These are phyloP conservation scores for Agriopis leucophaearia DNA, from an alignment of 2,888 invertebrate species.

Conservation along the genomic window DNA sequence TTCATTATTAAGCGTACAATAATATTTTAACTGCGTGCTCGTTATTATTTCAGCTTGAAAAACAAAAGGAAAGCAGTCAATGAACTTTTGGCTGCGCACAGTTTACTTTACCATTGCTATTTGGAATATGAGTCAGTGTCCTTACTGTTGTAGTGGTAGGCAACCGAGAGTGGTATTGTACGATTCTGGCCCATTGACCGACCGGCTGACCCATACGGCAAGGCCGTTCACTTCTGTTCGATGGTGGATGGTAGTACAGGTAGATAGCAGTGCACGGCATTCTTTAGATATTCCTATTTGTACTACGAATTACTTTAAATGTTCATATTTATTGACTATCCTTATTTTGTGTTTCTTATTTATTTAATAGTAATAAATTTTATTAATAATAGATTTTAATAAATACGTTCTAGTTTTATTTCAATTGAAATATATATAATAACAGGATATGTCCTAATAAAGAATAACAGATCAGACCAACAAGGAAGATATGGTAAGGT, in stretches of 20 bases:
- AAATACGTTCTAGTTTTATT: too few species aligned
- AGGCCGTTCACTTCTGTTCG: slow-evolving; percentile 68
- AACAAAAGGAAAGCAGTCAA: slow-evolving; percentile 22
- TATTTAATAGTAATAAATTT: too few species aligned
- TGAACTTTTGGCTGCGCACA: slow-evolving; percentile 11
- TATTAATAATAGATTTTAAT: too few species aligned
- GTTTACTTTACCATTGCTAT: slow-evolving; percentile 9
- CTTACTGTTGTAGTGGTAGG: slow-evolving; percentile 39
- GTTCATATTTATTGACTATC: too few species aligned
- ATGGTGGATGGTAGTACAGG: slow-evolving; percentile 31
- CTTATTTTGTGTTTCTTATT: too few species aligned
- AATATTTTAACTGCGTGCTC: neutral
- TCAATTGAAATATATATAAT: too few species aligned
- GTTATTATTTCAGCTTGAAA: slow-evolving; percentile 25
- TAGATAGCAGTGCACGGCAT: slow-evolving; percentile 24
- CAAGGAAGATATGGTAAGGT: too few species aligned
- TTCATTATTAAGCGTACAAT: neutral
- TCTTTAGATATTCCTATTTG: slow-evolving; percentile 20
- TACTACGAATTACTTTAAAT: neutral
- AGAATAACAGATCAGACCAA: too few species aligned
- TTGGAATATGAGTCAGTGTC: slow-evolving; percentile 35
- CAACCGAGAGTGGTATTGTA: slow-evolving; percentile 68
- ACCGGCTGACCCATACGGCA: slow-evolving; percentile 71
- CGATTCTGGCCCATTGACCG: slow-evolving; percentile 74
- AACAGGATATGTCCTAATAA: too few species aligned